These are phyloP conservation scores for Drosophila eohydei DNA, from an alignment of 2,888 invertebrate genomes.

Conservation along the genomic window DNA sequence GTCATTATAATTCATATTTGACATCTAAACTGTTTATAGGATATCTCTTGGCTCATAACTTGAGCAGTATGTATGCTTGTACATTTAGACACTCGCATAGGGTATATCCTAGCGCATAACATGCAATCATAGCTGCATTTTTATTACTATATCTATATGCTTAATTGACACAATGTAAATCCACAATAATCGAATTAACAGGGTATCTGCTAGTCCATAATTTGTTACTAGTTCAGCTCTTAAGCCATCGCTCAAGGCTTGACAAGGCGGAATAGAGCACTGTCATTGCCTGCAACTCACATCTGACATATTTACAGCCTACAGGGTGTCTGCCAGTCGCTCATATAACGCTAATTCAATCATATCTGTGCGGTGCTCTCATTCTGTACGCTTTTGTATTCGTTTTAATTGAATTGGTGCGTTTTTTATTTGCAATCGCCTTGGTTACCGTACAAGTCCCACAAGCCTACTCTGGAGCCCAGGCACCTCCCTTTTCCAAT, in stretches of 20 bases:
- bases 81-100: too few species aligned
- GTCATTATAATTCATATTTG: not conserved
- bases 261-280: not conserved
- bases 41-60: not conserved
- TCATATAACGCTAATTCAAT: not conserved
- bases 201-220: not conserved
- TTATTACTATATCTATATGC: too few species aligned
- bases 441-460: constrained; percentile 3
- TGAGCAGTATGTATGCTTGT: not conserved
- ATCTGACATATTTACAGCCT: not conserved
- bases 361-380: not conserved
- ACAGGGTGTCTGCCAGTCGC: not conserved
- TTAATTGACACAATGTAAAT: too few species aligned
- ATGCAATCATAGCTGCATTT: too few species aligned
- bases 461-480: not conserved
- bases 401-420: constrained; percentile 35
- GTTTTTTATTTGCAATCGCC: constrained; percentile 12
- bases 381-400: constrained; percentile 1
- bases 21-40: not conserved
- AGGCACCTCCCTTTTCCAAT: not conserved
- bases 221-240: not conserved
- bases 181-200: too few species aligned
- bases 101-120: too few species aligned
- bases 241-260: not conserved
- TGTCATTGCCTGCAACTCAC: not conserved